Evolutionary conservation across 2,888 invertebrate species (phyloP).

Genomic region (Sinodicranocentrus sp.): DNA sequence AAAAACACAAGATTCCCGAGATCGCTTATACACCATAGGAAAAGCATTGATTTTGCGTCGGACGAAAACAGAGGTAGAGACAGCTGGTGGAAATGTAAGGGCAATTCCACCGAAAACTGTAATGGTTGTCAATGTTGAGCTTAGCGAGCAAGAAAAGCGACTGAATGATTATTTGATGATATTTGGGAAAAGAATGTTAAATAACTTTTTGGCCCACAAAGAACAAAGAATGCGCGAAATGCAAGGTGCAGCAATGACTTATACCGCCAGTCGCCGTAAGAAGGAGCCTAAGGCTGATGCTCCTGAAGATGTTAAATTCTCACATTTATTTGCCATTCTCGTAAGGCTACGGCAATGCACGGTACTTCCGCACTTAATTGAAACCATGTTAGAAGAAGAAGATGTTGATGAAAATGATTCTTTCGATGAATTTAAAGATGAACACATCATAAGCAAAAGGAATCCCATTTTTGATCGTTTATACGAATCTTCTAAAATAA

Average conservation of each 20-base stretch:
- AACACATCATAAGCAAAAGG: constrained; percentile 51
- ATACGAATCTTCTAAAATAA: constrained; percentile 71
- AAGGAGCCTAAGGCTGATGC: neutral
- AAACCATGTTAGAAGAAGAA: constrained; percentile 81
- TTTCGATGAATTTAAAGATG: constrained; percentile 76
- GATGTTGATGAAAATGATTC: constrained; percentile 79
- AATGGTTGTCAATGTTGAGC: constrained; percentile 81
- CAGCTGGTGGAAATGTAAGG: constrained; percentile 79
- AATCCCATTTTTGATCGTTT: constrained; percentile 70
- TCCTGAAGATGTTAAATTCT: constrained; percentile 78
- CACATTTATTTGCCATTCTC: constrained; percentile 88
- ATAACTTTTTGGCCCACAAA: constrained; percentile 60
- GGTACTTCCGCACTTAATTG: constrained; percentile 92
- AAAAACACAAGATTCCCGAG: constrained; percentile 83
- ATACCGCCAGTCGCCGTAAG: constrained; percentile 9
- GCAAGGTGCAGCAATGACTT: constrained; percentile 66
- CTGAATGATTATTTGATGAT: constrained; percentile 86
- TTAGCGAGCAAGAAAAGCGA: constrained; percentile 85
- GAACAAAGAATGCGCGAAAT: constrained; percentile 50
- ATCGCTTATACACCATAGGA: constrained; percentile 90
- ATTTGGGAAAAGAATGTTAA: constrained; percentile 78
- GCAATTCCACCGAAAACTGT: constrained; percentile 83
- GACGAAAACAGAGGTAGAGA: constrained; percentile 89
- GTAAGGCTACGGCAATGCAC: constrained; percentile 92
- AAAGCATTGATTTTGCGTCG: constrained; percentile 91